Evolutionary conservation across 2,797 vertebrate species (phyloP).

Genomic region (Myoxocephalus aenaeus): DNA sequence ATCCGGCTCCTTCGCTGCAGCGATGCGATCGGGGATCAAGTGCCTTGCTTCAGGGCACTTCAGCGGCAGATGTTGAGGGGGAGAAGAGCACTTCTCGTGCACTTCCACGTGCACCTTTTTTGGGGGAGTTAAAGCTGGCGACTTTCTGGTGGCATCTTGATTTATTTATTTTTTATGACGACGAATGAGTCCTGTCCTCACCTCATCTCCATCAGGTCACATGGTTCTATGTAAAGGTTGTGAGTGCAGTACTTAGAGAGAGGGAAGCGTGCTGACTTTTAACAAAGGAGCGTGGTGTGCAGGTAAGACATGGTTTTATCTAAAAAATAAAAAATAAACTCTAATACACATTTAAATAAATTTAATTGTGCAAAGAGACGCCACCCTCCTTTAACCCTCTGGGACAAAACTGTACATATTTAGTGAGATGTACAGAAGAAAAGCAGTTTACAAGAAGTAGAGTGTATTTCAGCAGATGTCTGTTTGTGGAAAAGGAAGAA

Average conservation of each 20-base stretch:
- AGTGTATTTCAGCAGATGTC: slow-evolving; percentile 73
- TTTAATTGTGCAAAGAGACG: not conserved
- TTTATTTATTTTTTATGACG: not conserved
- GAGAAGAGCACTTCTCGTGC: slow-evolving; percentile 16
- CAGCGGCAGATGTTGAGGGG: slow-evolving; percentile 12
- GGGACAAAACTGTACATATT: slow-evolving; percentile 58
- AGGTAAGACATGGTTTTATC: slow-evolving; percentile 2
- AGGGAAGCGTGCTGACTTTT: slow-evolving; percentile 26
- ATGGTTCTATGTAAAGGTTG: slow-evolving; percentile 10
- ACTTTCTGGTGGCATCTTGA: not conserved
- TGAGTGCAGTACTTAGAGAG: slow-evolving; percentile 22
- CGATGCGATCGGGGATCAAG: slow-evolving; percentile 45
- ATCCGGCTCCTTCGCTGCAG: slow-evolving; percentile 16
- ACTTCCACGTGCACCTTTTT: slow-evolving; percentile 33
- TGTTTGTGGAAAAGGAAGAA: slow-evolving; percentile 62
- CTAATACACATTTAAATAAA: not conserved
- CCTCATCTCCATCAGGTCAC: slow-evolving; percentile 26
- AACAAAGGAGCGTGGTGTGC: slow-evolving; percentile 8
- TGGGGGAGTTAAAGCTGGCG: not conserved
- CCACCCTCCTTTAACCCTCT: not conserved
- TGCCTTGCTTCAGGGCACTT: slow-evolving; percentile 64
- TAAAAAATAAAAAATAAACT: not conserved
- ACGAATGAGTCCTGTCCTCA: slow-evolving; percentile 23
- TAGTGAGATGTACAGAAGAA: slow-evolving; percentile 61
- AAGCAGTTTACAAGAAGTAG: slow-evolving; percentile 58